Base-by-base conservation (phyloP, 2,113 vertebrate species). In the Eurystomus gularis region DNA sequence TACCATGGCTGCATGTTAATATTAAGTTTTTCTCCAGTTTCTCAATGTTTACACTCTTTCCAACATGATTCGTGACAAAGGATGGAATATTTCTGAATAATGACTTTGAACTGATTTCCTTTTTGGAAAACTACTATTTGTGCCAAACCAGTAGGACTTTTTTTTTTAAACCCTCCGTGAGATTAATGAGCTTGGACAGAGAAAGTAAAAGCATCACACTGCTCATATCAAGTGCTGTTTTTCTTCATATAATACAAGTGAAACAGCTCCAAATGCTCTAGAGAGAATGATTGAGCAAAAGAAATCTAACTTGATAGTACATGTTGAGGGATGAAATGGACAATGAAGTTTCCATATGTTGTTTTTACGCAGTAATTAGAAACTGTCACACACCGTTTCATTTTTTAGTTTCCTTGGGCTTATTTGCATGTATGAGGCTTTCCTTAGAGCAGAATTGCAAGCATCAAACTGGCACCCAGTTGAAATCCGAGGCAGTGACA, bases 281-380 rank as follows among this genome's bases (percentile, higher is more conserved):
- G 33, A 93, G 97, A 98, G 95, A 97, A 97, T 97, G 98, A 97
- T 93, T 96, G 97, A 98, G 96, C 97, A 97, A 98, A 97, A 97
- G 97, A 98, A 98, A 98, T 98, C 91, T 97, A 97, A 98, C 97
- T 98, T 98, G 98, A 98, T 98, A 95, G 97, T 98, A 98, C 98
- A 98, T 97, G 98, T 97, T 98, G 98, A 98, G 97, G 98, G 98
- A 98, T 98, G 98, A 98, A 98, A 99, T 98, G 98, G 98, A 98
- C 98, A 99, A 98, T 98, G 98, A 99, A 98, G 98, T 98, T 98
- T 98, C 98, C 98, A 99, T 99, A 99, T 99, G 98, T 97, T 99
- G 98, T 98, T 98, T 98, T 98, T 98, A 98, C 78, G 96, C 98
- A 98, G 98, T 98, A 99, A 99, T 99, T 99, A 99, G 98, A 98